Evolutionary conservation across 2,113 vertebrate genomes (phyloP), one percentile per base, ranked within the genome.

Genomic region (Lutjanus erythropterus): DNA sequence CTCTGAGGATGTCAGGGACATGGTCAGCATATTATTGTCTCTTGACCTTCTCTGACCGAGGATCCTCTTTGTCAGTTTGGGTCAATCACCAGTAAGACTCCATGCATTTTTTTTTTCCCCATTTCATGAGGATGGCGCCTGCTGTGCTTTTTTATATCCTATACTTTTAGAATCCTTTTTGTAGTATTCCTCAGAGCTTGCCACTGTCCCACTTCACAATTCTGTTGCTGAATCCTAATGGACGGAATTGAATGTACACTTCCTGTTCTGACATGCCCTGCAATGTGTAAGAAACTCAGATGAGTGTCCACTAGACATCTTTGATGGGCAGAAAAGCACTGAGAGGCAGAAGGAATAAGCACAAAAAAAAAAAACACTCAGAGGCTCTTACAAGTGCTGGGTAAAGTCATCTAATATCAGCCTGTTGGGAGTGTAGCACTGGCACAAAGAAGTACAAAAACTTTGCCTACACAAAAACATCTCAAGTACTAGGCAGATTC

Each of bases 181-280:
- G 42, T 70, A 55, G 19, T 47, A 50, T 65, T 58, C 29, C 68
- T 68, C 42, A 58, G 31, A 62, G 64, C n/a, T n/a, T n/a, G n/a
- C n/a, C n/a, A n/a, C n/a, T 18, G 53, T 41, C 42, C 42, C 29
- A 60, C 31, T 47, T 58, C 44, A 78, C 52, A 42, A 21, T 60
- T 59, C 52, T 68, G 65, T 67, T 59, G 66, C 44, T 81, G 46
- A 84, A 78, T 77, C 81, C 12, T 47, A 78, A 84, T 69, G 47
- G 59, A 52, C 59, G 46, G 56, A 60, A 49, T 19, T 66, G 46
- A 75, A 21, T 11, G 37, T n/a, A 67, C 37, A 78, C 27, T 61
- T 66, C 66, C 58, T 62, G 49, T 52, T 55, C 42, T 65, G 66
- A 75, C 66, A 60, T 64, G 39, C 14, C 16, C 25, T 58, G 19